Evolutionary conservation across 2,113 vertebrate genomes (phyloP), one percentile per base, ranked within the genome.

Genomic region (Hyaena hyaena): DNA sequence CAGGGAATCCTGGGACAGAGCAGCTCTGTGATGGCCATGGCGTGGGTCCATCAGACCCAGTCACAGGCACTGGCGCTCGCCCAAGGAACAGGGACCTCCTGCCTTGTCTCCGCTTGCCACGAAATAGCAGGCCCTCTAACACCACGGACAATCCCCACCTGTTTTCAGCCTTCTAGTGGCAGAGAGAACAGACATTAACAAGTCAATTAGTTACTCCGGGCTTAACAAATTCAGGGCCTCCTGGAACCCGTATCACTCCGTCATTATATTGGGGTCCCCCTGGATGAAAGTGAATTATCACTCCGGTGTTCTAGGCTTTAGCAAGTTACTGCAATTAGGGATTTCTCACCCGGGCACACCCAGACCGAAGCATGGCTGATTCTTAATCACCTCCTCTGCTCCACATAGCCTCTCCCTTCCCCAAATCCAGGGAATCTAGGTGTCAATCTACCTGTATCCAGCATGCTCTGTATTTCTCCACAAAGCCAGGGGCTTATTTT

Each of bases 111-210:
- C 68, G 17, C 19, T 4, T 65, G 81, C 90, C 79, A 33, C 81
- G 79, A 76, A 92, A 88, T 84, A 83, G 80, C 95, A 85, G 93
- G 68, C 16, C 74, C 58, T 69, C 71, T n/a, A 14, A 73, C 73
- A 26, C 35, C 1, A 0, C 0, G 12, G 73, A 74, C n/a, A 24
- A 65, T 26, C 45, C 45, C 89, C 87, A 96, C 96, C 76, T 88
- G 76, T 68, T 84, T 81, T 23, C 69, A 96, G 80, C 88, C 84
- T 93, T 35, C 39, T 16, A 74, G 71, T 68, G 43, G 43, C 0
- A 2, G 76, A 45, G 58, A 92, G 55, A 84, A 71, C 35, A 97
- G 90, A 95, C 53, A 71, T 92, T 95, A 93, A 96, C 95, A 97
- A 85, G 77, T 93, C 95, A 96, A 73, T 97, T 73, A 94, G 92